Percentiles rank a stretch among this genome's conserved stretches.
phyloP scores from a whole-genome alignment of 2,888 invertebrate genomes.

The Anoncus sp. region DNA sequence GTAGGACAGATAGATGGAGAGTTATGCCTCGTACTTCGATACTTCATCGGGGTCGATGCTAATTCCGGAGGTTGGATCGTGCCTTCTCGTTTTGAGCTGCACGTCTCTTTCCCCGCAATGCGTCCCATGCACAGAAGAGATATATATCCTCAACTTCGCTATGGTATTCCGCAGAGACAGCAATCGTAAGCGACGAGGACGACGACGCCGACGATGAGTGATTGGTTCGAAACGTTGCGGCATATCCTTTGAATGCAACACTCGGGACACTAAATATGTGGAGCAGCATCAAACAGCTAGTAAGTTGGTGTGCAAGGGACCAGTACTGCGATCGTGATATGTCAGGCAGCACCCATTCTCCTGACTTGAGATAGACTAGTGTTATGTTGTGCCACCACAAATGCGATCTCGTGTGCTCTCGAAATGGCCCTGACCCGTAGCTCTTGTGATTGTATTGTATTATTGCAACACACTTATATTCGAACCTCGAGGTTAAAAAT shows the following conservation, averaged over 20 bases:
- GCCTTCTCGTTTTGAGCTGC: constrained; percentile 26
- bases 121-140: constrained; percentile 28
- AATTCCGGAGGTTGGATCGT: constrained; percentile 74
- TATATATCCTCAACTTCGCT: constrained; percentile 11
- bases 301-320: constrained; percentile 36
- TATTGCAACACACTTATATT: constrained; percentile 14
- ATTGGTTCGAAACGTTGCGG: constrained; percentile 51
- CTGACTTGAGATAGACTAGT: constrained; percentile 55
- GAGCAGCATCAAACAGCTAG: constrained; percentile 45
- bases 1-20: constrained; percentile 62
- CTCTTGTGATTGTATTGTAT: constrained; percentile 21
- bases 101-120: constrained; percentile 21
- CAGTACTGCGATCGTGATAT: constrained; percentile 71
- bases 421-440: constrained; percentile 41
- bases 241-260: constrained; percentile 56
- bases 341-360: constrained; percentile 75
- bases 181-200: constrained; percentile 29
- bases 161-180: constrained; percentile 12
- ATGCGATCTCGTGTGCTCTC: constrained; percentile 48
- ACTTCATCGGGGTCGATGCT: constrained; percentile 70
- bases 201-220: constrained; percentile 45
- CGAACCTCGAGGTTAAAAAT: constrained; percentile 7
- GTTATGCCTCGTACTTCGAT: constrained; percentile 33
- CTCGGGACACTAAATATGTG: constrained; percentile 56
- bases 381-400: constrained; percentile 27